phyloP scores from a whole-genome alignment of 2,888 invertebrate species.

The Drosophila quinaria region DNA sequence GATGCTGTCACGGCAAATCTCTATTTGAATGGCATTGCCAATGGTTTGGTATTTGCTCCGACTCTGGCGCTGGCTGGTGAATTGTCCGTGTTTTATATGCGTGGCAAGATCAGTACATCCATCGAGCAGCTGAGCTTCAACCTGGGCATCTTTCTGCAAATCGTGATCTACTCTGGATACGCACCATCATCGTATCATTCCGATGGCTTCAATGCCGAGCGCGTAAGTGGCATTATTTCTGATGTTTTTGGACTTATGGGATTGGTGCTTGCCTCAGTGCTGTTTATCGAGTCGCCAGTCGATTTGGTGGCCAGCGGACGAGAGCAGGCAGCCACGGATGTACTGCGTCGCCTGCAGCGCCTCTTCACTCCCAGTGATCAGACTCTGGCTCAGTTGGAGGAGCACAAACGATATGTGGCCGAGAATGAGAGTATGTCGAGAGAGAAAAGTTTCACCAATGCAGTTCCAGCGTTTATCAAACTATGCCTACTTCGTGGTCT shows the following conservation, averaged over 20 bases:
- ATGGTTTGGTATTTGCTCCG: conserved; percentile 74
- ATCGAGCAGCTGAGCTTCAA: conserved; percentile 64
- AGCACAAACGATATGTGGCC: conserved; percentile 65
- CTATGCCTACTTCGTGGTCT: conserved; percentile 66
- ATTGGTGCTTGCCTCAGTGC: conserved; percentile 32
- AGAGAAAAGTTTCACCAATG: conserved; percentile 29
- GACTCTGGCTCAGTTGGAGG: conserved; percentile 58
- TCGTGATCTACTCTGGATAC: conserved; percentile 33
- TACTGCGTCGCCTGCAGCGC: conserved; percentile 63
- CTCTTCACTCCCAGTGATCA: conserved; percentile 43
- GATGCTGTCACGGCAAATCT: conserved; percentile 53
- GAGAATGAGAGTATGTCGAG: conserved; percentile 43
- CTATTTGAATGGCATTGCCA: conserved; percentile 77
- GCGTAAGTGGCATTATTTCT: conserved; percentile 52
- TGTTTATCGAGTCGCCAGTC: conserved; percentile 73
- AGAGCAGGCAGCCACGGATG: conserved; percentile 63
- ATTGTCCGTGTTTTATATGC: conserved; percentile 52
- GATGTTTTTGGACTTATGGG: conserved; percentile 55
- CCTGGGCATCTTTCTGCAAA: conserved; percentile 70
- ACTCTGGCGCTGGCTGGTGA: conserved; percentile 73
- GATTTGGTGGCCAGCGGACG: conserved; percentile 48
- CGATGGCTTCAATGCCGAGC: conserved; percentile 23
- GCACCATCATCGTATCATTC: neutral
- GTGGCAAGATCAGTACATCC: conserved; percentile 61
- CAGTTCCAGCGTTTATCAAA: conserved; percentile 62